These are phyloP conservation scores for Burhinus oedicnemus DNA, from an alignment of 2,113 vertebrate genomes.

Conservation along the genomic window DNA sequence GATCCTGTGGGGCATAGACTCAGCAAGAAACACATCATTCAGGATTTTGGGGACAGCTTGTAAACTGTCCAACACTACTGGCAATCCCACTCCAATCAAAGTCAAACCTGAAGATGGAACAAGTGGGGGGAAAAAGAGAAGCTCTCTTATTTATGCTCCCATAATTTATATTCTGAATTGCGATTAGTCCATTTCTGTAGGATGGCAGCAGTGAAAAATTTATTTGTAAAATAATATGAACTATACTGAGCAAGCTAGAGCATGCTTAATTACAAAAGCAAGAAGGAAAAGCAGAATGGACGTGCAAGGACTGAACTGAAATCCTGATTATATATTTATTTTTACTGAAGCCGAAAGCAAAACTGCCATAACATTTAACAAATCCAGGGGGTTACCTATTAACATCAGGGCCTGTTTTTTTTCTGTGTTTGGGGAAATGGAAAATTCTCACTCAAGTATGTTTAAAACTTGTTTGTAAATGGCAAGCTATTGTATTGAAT, in stretches of 20 bases:
- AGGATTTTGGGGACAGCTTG: constrained; percentile 35
- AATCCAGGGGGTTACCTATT: background rate
- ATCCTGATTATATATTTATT: background rate
- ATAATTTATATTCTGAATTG: background rate
- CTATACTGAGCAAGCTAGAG: background rate
- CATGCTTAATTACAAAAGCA: background rate
- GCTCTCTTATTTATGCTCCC: background rate
- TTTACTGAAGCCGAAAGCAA: background rate
- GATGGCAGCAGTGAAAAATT: background rate
- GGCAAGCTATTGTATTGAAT: background rate
- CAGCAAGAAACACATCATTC: background rate
- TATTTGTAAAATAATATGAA: background rate
- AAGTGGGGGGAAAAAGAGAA: accelerated
- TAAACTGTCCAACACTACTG: constrained; percentile 1
- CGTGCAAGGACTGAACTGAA: background rate
- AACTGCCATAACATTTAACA: background rate
- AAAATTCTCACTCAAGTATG: background rate
- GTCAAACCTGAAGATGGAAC: background rate
- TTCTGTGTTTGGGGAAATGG: background rate
- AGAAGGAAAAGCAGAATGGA: background rate
- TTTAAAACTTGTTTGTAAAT: background rate
- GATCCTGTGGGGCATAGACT: constrained; percentile 4
- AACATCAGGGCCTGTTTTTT: background rate
- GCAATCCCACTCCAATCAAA: constrained; percentile 13
- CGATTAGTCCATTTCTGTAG: background rate